Conservation (phyloP, 1,140 invertebrate genomes). For the Eufriesea mexicana region DNA sequence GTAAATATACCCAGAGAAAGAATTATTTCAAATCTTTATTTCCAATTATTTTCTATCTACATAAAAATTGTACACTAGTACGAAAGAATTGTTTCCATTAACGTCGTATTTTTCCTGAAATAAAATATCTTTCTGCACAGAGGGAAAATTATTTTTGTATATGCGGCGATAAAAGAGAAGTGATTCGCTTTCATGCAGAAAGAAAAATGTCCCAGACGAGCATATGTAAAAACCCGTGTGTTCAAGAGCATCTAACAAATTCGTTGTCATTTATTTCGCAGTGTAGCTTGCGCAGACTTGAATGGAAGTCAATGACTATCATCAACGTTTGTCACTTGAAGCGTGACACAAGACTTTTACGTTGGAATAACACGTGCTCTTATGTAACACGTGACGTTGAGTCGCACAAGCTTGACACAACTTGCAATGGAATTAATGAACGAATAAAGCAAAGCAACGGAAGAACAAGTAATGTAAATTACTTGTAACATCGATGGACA, state of each 20-base stretch:
- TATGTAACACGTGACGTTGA: neutral
- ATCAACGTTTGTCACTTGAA: neutral
- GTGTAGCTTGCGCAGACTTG: neutral
- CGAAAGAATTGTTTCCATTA: too few species aligned
- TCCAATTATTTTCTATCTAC: too few species aligned
- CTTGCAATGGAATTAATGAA: neutral
- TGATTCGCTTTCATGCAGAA: neutral
- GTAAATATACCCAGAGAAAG: too few species aligned
- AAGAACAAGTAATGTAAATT: neutral
- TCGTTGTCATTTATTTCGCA: neutral
- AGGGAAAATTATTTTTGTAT: neutral
- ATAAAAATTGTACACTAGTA: too few species aligned
- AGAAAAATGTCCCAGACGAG: neutral
- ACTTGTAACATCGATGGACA: neutral
- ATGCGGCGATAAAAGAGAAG: neutral
- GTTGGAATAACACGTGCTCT: neutral
- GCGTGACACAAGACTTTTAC: neutral
- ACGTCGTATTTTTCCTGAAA: neutral
- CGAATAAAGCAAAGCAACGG: neutral
- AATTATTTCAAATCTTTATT: too few species aligned
- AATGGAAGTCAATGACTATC: neutral
- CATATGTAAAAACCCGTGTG: neutral
- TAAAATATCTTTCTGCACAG: neutral
- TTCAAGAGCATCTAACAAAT: conserved; percentile 1
- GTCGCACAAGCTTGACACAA: neutral